Base-by-base conservation (phyloP, 2,797 vertebrate species). In the Microhierax caerulescens region DNA sequence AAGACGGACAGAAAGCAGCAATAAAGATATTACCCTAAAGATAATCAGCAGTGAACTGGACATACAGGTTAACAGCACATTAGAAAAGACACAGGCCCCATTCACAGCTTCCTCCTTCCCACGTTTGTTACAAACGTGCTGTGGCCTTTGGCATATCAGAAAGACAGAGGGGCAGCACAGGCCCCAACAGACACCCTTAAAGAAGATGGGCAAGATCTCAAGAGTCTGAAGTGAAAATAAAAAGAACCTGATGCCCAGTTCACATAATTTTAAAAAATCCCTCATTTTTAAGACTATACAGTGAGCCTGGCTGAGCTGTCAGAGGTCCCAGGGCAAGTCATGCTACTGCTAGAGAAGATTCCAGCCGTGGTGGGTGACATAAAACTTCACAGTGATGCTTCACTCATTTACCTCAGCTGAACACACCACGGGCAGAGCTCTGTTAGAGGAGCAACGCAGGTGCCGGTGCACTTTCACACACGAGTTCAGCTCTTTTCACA, bases 301-400 rank as follows among this genome's bases (percentile, higher is more conserved):
- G 4, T 12, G 8, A 76, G 5, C 19, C 17, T 54, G 21, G 8
- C 24, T 36, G 37, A 73, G 37, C 30, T 72, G 24, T 65, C 76
- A 37, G 60, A 41, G 21, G 23, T 39, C 54, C 48, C 2, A 28
- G 32, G 36, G 32, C 12, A 65, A 56, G 22, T 36, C 22, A 30
- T 13, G 24, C 51, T 36, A 7, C 64, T 57, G 6, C 39, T 41
- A 15, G 19, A 64, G 25, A 77, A 45, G n/a, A 16, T 13, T 17
- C 57, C 51, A 74, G 21, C 32, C 16, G 3, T 1, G 2, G 51
- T 5, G 21, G 16, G 64, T 37, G 17, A 54, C 0, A 0, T 14
- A 83, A 32, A 86, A 32, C 5, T 27, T 12, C 39, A 28, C 47
- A 80, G 37, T 16, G 45, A 21, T 4, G 21, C 22, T 24, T 2